These are phyloP conservation scores for Camponotus pennsylvanicus DNA, from an alignment of 1,140 invertebrate species.

Conservation along the genomic window DNA sequence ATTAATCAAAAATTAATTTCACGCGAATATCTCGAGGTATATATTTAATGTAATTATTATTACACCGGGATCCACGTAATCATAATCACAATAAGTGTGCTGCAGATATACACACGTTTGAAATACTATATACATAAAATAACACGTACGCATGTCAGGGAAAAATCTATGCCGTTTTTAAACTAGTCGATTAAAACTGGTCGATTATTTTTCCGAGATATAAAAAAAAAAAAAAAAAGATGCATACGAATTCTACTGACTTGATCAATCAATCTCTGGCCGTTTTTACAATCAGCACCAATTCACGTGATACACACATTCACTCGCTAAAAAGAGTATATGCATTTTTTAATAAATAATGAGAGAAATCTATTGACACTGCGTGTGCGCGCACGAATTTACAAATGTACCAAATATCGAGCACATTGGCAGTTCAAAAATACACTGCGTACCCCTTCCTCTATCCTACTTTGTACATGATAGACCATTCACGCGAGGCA, in stretches of 20 bases:
- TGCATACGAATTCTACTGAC: slow-evolving; percentile 47
- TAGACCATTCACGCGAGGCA: slow-evolving; percentile 19
- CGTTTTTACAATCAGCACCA: slow-evolving; percentile 13
- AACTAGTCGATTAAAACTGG: background rate
- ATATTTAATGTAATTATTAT: slow-evolving; percentile 24
- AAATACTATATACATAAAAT: slow-evolving; percentile 54
- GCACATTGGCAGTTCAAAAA: slow-evolving; percentile 27
- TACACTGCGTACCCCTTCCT: slow-evolving; percentile 17
- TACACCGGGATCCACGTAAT: slow-evolving; percentile 35
- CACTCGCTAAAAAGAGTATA: background rate
- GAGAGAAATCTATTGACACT: slow-evolving; percentile 28
- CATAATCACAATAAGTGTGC: slow-evolving; percentile 51
- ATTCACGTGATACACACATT: slow-evolving; percentile 9
- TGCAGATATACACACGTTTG: background rate
- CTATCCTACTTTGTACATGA: slow-evolving; percentile 49
- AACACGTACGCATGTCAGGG: background rate
- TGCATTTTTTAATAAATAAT: slow-evolving; percentile 59
- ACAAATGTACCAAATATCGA: slow-evolving; percentile 64
- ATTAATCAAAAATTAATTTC: slow-evolving; percentile 26
- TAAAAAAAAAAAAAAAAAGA: slow-evolving; percentile 22
- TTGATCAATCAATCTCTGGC: slow-evolving; percentile 26
- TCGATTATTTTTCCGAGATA: background rate
- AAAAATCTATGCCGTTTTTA: background rate
- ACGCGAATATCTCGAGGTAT: background rate
- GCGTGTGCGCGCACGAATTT: slow-evolving; percentile 16